Evolutionary conservation across 1,140 invertebrate genomes (phyloP).

Genomic region (Trichomalopsis sarcophagae): DNA sequence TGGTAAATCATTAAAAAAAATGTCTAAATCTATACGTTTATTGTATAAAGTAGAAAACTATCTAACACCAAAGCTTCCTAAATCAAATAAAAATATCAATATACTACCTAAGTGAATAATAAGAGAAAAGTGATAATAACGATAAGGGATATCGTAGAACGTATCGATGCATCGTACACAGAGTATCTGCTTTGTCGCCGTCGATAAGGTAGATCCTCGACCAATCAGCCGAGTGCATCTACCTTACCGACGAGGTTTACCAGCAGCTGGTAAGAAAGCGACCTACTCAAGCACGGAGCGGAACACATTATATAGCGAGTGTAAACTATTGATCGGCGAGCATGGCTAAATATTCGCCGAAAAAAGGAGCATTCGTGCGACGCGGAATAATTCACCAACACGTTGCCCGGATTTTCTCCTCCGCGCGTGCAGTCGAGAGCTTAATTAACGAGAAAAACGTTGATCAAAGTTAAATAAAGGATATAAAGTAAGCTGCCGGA

Average conservation of each 20-base stretch:
- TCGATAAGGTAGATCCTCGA: conserved; percentile 25
- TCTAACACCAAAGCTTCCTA: not conserved
- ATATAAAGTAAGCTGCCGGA: not conserved
- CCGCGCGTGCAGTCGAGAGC: not conserved
- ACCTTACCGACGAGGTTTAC: conserved; percentile 25
- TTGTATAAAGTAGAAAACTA: not conserved
- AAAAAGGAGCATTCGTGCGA: not conserved
- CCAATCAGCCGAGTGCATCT: not conserved
- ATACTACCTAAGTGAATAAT: not conserved
- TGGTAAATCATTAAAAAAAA: not conserved
- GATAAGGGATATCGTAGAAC: not conserved
- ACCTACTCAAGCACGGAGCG: not conserved
- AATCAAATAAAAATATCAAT: not conserved
- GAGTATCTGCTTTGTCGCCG: not conserved
- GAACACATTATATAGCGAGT: not conserved
- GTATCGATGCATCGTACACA: not conserved
- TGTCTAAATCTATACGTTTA: too few species aligned
- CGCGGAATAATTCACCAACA: not conserved
- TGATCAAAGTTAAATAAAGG: conserved; percentile 19
- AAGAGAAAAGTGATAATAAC: not conserved
- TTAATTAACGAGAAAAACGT: not conserved
- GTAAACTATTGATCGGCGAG: conserved; percentile 34
- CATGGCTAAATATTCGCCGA: not conserved
- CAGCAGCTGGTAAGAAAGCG: conserved; percentile 30
- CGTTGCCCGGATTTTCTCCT: not conserved